phyloP scores from a whole-genome alignment of 2,113 vertebrate species.

The Syrmaticus mikado region DNA sequence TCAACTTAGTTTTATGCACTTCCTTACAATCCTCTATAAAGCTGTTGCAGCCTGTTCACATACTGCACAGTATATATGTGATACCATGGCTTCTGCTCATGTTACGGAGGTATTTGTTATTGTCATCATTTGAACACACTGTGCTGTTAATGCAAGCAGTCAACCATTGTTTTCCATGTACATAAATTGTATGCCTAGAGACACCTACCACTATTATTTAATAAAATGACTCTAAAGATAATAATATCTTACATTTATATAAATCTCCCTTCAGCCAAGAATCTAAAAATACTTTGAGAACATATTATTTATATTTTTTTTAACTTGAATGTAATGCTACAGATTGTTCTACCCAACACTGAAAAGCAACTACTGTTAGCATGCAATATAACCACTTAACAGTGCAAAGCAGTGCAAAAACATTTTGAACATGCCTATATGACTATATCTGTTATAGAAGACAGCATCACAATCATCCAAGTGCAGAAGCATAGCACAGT shows the following conservation, averaged over 20 bases:
- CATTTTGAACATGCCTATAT: fast-evolving
- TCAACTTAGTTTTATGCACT: neutral
- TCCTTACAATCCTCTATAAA: neutral
- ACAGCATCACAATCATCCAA: neutral
- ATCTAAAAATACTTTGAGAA: neutral
- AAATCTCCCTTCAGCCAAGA: neutral
- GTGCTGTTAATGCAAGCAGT: neutral
- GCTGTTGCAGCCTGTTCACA: neutral
- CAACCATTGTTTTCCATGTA: neutral
- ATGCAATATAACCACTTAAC: neutral
- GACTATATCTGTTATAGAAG: neutral
- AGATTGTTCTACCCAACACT: neutral
- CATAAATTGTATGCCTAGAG: neutral
- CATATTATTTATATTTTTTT: neutral
- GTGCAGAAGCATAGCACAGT: neutral
- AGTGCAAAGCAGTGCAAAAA: neutral
- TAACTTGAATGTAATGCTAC: neutral
- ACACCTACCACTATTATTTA: neutral
- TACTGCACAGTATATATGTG: neutral
- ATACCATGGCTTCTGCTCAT: neutral
- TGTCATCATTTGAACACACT: neutral
- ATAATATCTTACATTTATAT: neutral
- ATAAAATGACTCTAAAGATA: slow-evolving; percentile 7
- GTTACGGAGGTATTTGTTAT: neutral
- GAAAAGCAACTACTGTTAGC: neutral